Conservation (phyloP, 1,140 invertebrate genomes). For the Linepithema humile region DNA sequence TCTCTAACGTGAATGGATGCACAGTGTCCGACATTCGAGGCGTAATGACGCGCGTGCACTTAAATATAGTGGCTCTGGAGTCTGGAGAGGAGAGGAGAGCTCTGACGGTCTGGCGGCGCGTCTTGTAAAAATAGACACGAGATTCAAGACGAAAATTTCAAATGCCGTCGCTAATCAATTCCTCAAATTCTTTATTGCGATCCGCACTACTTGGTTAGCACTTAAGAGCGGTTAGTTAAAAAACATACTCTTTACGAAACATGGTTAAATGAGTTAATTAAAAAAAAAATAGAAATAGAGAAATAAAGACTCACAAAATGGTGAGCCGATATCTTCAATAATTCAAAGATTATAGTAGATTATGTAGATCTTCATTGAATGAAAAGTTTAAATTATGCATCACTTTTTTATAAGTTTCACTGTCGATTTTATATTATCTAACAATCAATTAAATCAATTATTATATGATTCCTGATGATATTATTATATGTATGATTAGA, state of each 20-base stretch:
- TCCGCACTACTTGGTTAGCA: not conserved
- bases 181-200: not conserved
- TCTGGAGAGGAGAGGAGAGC: constrained; percentile 35
- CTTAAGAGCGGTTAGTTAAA: not conserved
- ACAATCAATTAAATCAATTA: too few relatives aligned
- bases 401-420: too few relatives aligned
- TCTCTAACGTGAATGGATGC: constrained; percentile 74
- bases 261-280: too few relatives aligned
- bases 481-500: not conserved
- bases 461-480: too few relatives aligned
- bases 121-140: constrained; percentile 70
- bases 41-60: constrained; percentile 67
- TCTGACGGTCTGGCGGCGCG: constrained; percentile 38
- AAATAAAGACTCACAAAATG: too few relatives aligned
- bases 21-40: constrained; percentile 71
- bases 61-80: constrained; percentile 73
- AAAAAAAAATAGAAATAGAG: too few relatives aligned
- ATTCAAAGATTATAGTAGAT: too few relatives aligned
- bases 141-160: constrained; percentile 37
- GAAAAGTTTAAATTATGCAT: too few relatives aligned
- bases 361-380: too few relatives aligned
- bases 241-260: not conserved
- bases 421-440: too few relatives aligned
- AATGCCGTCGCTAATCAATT: constrained; percentile 7
- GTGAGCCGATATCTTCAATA: too few relatives aligned